phyloP scores from a whole-genome alignment of 2,888 invertebrate genomes.

The Malthinus seriepunctatus region DNA sequence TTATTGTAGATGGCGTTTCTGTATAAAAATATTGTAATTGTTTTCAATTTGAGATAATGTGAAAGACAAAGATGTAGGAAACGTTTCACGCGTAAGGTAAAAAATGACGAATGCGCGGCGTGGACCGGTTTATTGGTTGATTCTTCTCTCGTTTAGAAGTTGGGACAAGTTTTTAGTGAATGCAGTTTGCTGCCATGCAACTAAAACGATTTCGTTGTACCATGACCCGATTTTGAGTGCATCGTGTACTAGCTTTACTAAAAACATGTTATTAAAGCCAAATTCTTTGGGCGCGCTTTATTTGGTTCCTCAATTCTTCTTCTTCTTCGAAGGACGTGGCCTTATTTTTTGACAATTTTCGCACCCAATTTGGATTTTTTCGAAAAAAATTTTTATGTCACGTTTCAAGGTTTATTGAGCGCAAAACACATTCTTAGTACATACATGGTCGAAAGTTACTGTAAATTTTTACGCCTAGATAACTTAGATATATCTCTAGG shows the following conservation, averaged over 20 bases:
- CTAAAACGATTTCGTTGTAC: conserved; percentile 54
- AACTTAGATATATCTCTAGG: conserved; percentile 26
- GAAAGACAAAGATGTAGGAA: conserved; percentile 44
- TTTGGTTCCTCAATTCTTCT: conserved; percentile 30
- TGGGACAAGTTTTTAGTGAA: conserved; percentile 53
- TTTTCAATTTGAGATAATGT: conserved; percentile 32
- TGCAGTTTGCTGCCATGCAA: conserved; percentile 52
- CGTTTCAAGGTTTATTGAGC: background rate
- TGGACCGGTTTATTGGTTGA: conserved; percentile 51
- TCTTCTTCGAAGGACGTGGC: conserved; percentile 40
- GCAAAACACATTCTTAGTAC: conserved; percentile 4
- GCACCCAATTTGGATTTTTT: background rate
- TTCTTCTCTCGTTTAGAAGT: conserved; percentile 51
- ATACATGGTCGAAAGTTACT: conserved; percentile 23
- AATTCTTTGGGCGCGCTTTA: conserved; percentile 29
- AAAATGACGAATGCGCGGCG: conserved; percentile 50
- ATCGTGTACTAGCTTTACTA: conserved; percentile 47
- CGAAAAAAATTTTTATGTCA: background rate
- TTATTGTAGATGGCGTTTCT: conserved; percentile 12
- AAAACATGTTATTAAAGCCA: conserved; percentile 44
- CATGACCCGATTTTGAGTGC: conserved; percentile 55
- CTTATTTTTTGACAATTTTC: conserved; percentile 30
- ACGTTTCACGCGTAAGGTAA: conserved; percentile 41
- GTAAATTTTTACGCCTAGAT: conserved; percentile 30
- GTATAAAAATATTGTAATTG: conserved; percentile 9